Evolutionary conservation across 2,113 vertebrate genomes (phyloP), one percentile per base, ranked within the genome.

Genomic region (Heterotilapia buettikoferi): DNA sequence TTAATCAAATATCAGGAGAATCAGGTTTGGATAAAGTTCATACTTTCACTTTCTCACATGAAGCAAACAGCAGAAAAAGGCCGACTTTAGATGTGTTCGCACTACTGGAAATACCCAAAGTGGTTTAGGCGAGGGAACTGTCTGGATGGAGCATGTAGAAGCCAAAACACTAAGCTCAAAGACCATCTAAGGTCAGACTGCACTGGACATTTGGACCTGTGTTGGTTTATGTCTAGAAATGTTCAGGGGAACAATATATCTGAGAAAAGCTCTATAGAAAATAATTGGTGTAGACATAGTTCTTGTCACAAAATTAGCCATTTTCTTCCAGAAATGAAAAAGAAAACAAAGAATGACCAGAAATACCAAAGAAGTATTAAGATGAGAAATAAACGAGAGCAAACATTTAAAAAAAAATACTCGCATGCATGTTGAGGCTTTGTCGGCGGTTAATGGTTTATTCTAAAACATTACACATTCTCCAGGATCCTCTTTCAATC

Each of bases 401-500:
- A 82, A 59, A 29, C 21, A 50, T 31, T 0, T 13, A 19, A 6
- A 18, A 56, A 16, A 40, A 14, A 33, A 59, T 5, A 6, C 52
- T 9, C 6, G 3, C 57, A 21, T 79, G 38, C 5, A 38, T 29
- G 10, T 26, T 80, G 24, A 61, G 53, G 47, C 47, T 26, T 1
- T 33, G 8, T 47, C 53, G 2, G 40, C 38, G 1, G 50, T 53
- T 21, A 86, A 31, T 84, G 83, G 68, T 83, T 83, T 88, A 50
- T 57, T 89, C 33, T 33, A n/a, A 85, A 82, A 31, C 26, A 57
- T 59, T 29, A 80, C 84, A 87, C 84, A 87, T 82, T 86, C 78
- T 47, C 6, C n/a, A 29, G 81, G 90, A 85, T 90, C 83, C 1
- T 53, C 29, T 92, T 90, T 88, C 83, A 38, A 19, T 81, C 66